Evolutionary conservation across 2,888 invertebrate genomes (phyloP).

Genomic region (Drosophila monieri): DNA sequence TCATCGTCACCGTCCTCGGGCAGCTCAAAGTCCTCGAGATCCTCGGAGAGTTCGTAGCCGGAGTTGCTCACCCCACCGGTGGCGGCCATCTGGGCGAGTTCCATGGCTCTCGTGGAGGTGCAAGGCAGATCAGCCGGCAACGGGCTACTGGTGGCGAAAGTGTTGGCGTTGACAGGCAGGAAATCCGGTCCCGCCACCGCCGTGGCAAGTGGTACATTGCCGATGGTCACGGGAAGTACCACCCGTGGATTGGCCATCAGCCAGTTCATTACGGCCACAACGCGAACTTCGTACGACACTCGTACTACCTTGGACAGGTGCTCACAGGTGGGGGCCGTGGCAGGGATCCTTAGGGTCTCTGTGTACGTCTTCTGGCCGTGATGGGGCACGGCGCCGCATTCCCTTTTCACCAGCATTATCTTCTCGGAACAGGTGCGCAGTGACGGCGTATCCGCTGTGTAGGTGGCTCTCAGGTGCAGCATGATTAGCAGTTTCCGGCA

Average conservation of each 20-base stretch:
- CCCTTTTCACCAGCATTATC: slow-evolving; percentile 76
- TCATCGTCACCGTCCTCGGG: slow-evolving; percentile 69
- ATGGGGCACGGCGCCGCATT: slow-evolving; percentile 68
- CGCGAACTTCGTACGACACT: slow-evolving; percentile 80
- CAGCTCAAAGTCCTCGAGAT: slow-evolving; percentile 57
- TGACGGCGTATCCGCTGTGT: slow-evolving; percentile 77
- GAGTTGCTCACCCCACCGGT: slow-evolving; percentile 40
- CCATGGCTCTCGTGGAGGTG: slow-evolving; percentile 74
- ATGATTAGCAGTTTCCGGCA: slow-evolving; percentile 84
- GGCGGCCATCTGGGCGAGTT: slow-evolving; percentile 41
- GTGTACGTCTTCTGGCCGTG: slow-evolving; percentile 60
- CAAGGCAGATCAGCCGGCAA: slow-evolving; percentile 66
- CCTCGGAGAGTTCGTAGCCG: slow-evolving; percentile 51
- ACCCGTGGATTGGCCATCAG: slow-evolving; percentile 78
- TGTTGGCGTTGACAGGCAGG: neutral
- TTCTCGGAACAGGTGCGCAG: slow-evolving; percentile 74
- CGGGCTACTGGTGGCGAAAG: slow-evolving; percentile 31
- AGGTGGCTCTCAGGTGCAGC: slow-evolving; percentile 84
- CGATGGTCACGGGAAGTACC: slow-evolving; percentile 82
- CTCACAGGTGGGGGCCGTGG: slow-evolving; percentile 82
- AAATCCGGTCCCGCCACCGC: slow-evolving; percentile 31
- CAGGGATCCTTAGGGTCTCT: slow-evolving; percentile 80
- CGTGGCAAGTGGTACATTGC: slow-evolving; percentile 80
- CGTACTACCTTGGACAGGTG: slow-evolving; percentile 81
- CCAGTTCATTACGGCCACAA: slow-evolving; percentile 78